Evolutionary conservation across 2,113 vertebrate genomes (phyloP).

Genomic region (Chlamydotis undulata): DNA sequence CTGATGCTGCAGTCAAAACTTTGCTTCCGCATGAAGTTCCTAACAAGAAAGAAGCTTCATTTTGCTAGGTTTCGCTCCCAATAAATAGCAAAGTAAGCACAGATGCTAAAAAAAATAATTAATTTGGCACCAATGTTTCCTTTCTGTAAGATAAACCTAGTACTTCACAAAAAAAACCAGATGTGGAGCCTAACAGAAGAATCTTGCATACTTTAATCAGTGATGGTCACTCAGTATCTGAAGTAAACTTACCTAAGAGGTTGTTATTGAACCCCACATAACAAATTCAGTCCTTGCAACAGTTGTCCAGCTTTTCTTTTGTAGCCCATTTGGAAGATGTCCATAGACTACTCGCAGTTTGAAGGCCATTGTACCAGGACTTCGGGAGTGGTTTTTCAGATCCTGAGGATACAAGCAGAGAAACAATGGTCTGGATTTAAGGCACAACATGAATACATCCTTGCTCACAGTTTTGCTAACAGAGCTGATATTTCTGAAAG

Average conservation of each 20-base stretch:
- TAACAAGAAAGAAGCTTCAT: not conserved
- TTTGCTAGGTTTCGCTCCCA: not conserved
- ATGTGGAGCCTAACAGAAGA: not conserved
- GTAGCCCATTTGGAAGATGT: not conserved
- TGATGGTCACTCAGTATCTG: not conserved
- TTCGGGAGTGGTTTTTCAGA: not conserved
- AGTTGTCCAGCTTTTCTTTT: not conserved
- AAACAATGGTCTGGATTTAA: not conserved
- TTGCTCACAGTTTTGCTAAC: not conserved
- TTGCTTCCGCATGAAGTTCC: not conserved
- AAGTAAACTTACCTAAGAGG: not conserved
- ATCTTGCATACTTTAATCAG: not conserved
- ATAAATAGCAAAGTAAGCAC: not conserved
- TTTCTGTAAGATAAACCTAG: not conserved
- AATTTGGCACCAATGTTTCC: not conserved
- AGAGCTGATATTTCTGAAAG: not conserved
- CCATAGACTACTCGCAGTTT: rapidly evolving
- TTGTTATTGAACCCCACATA: not conserved
- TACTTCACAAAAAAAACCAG: not conserved
- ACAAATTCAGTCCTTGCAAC: not conserved
- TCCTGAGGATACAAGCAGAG: not conserved
- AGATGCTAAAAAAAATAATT: not conserved
- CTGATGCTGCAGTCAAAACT: not conserved
- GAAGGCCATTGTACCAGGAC: not conserved
- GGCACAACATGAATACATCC: not conserved